Conservation (phyloP, 2,888 invertebrate species). For the Troilus luridus region DNA sequence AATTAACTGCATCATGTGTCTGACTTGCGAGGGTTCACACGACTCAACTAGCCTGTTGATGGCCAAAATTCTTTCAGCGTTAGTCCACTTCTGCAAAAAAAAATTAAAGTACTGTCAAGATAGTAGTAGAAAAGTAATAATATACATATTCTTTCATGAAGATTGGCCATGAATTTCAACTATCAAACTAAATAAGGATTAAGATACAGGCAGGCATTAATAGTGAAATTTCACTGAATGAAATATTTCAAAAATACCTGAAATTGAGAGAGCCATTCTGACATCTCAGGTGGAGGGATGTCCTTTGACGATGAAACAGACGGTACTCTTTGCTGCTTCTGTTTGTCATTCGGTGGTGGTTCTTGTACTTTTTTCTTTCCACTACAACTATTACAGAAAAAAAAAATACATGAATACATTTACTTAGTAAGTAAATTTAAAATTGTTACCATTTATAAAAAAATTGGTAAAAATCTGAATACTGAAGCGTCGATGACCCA, state of each 20-base stretch:
- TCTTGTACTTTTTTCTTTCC: constrained; percentile 62
- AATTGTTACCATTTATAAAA: neutral
- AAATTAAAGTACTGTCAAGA: constrained; percentile 41
- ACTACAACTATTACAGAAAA: constrained; percentile 58
- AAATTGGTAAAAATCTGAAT: neutral
- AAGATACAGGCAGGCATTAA: no score
- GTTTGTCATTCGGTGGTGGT: constrained; percentile 60
- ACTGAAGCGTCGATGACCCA: no score
- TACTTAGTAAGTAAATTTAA: neutral
- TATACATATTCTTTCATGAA: no score
- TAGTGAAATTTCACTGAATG: no score
- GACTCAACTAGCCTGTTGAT: constrained; percentile 90
- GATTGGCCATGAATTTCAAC: no score
- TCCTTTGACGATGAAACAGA: constrained; percentile 82
- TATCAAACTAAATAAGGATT: no score
- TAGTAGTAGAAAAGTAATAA: no score
- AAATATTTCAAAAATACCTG: no score
- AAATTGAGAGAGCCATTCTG: constrained; percentile 82
- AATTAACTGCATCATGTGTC: constrained; percentile 98
- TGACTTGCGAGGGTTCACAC: constrained; percentile 93
- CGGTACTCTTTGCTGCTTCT: constrained; percentile 66
- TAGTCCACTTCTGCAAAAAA: constrained; percentile 82
- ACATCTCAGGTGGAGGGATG: constrained; percentile 84
- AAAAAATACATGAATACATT: constrained; percentile 23
- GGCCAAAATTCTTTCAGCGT: constrained; percentile 89